These are phyloP conservation scores for Pachydiplax longipennis DNA, from an alignment of 2,888 invertebrate species.

Conservation along the genomic window DNA sequence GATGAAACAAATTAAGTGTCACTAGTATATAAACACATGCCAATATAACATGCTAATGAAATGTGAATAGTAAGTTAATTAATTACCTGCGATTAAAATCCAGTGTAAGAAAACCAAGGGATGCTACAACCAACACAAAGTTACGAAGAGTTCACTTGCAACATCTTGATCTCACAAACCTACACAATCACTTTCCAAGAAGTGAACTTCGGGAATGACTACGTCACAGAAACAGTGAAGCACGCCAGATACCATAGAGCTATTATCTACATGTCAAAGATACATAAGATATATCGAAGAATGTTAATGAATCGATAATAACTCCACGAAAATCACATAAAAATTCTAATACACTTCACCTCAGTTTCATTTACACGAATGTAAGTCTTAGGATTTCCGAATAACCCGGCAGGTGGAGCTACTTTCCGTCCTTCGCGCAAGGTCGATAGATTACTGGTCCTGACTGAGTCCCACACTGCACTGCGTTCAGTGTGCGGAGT, in stretches of 20 bases:
- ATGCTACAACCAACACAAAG: not conserved
- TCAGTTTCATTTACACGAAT: conserved; percentile 6
- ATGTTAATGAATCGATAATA: not conserved
- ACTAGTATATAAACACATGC: not conserved
- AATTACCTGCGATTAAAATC: conserved; percentile 24
- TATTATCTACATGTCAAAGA: not conserved
- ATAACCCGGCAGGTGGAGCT: conserved; percentile 27
- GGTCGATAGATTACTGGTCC: conserved; percentile 29
- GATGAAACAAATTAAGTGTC: not conserved
- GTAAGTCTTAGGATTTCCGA: not conserved
- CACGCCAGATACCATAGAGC: not conserved
- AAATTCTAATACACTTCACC: not conserved
- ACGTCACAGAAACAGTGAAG: conserved; percentile 38
- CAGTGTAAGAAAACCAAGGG: not conserved
- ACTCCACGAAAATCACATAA: not conserved
- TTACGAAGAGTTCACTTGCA: conserved; percentile 24
- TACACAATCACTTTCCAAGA: conserved; percentile 39
- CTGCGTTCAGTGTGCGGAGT: not conserved
- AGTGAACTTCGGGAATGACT: conserved; percentile 30
- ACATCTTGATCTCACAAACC: conserved; percentile 38
- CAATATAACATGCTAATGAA: not conserved
- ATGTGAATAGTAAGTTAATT: not conserved
- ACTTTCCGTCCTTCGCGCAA: conserved; percentile 4
- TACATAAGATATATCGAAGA: not conserved
- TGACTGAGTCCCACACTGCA: not conserved